These are phyloP conservation scores for Caenorhabditis zanzibari DNA, from an alignment of 2,888 invertebrate genomes.

Conservation along the genomic window DNA sequence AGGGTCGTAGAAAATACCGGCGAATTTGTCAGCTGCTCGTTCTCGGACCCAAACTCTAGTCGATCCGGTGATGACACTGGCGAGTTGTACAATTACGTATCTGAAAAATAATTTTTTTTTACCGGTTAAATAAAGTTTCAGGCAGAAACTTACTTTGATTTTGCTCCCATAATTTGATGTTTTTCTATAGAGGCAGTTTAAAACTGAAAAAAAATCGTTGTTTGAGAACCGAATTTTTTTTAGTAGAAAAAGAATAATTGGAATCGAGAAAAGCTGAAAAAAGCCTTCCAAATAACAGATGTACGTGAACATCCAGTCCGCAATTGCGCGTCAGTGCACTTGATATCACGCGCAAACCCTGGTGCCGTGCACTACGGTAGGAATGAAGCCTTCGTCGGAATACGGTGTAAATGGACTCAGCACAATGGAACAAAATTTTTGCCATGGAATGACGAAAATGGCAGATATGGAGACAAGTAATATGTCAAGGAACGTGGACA, in stretches of 20 bases:
- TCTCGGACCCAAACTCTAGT: slow-evolving; percentile 81
- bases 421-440: no score
- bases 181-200: neutral
- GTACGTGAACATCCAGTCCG: slow-evolving; percentile 52
- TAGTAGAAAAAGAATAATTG: neutral
- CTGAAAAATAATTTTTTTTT: no score
- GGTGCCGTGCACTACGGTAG: slow-evolving; percentile 11
- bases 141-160: slow-evolving; percentile 79
- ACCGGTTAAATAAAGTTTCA: neutral
- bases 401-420: no score
- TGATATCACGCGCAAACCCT: slow-evolving; percentile 25
- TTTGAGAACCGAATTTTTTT: neutral
- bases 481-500: neutral
- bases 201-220: neutral
- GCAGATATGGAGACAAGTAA: neutral
- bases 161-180: slow-evolving; percentile 80
- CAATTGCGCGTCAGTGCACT: slow-evolving; percentile 30
- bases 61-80: slow-evolving; percentile 80
- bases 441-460: neutral
- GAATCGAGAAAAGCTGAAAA: neutral
- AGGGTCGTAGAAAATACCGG: slow-evolving; percentile 82
- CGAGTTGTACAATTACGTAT: slow-evolving; percentile 81
- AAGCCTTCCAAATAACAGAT: slow-evolving; percentile 44
- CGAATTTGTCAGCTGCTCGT: slow-evolving; percentile 79
- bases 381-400: no score